Evolutionary conservation across 2,888 invertebrate genomes (phyloP), one percentile per base, ranked within the genome.

Genomic region (Heliothis peltigera): DNA sequence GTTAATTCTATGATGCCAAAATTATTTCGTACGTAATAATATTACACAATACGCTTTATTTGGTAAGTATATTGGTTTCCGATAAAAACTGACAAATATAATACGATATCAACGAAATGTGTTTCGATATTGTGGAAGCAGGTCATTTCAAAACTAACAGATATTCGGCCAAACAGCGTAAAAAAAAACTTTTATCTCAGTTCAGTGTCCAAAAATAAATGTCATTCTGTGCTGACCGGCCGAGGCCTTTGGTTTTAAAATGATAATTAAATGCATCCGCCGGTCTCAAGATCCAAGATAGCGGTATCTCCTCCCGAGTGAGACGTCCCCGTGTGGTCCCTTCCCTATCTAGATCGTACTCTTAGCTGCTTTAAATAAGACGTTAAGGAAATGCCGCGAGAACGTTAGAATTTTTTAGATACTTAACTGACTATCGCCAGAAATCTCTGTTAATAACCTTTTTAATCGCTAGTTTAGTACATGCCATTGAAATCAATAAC

Each of bases 311-410:
- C 82, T 86, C 85, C 88, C 85, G 89, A 91, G 89, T 91, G 89
- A 92, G 90, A 84, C 88, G 83, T 92, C 86, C 86, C 90, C 82
- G 91, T 92, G 93, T 92, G 93, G 93, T 92, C 93, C 84, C 84
- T 81, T 80, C 86, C 87, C 73, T 91, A 91, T 91, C 91, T 84
- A 87, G 90, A 93, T 93, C 89, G 81, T 84, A 88, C 84, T 77
- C 75, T 77, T 65, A 75, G 73, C 75, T 73, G 73, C 70, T 77
- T 73, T 75, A 70, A 79, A 78, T 79, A 79, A 80, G 80, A 80
- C 77, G 72, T 80, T 72, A 79, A 69, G 68, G 65, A 79, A 79
- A 80, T 81, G 70, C 77, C 81, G 61, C 68, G 49, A 60, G 60
- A 46, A 77, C 67, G 64, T 79, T 80, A 81, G 79, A 75, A 44